These are phyloP conservation scores for Grallaria varia DNA, from an alignment of 2,113 vertebrate genomes.

Conservation along the genomic window DNA sequence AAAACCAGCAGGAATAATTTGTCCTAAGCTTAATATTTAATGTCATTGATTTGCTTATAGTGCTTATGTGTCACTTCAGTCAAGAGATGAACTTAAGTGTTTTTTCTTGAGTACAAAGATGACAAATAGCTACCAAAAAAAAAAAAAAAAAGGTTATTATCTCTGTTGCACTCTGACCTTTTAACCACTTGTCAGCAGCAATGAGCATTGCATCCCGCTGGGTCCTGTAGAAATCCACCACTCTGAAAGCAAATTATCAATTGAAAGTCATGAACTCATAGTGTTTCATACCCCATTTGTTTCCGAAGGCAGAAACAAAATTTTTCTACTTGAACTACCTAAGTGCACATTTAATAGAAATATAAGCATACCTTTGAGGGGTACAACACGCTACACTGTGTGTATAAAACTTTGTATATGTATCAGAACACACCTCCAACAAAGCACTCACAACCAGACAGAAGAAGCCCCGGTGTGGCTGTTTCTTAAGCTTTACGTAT, in stretches of 20 bases:
- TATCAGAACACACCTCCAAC: background rate
- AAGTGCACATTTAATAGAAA: background rate
- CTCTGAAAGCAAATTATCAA: slow-evolving; percentile 71
- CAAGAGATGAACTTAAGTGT: background rate
- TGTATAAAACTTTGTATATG: background rate
- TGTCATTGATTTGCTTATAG: background rate
- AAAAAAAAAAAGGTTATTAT: background rate
- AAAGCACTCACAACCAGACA: background rate
- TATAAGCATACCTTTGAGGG: background rate
- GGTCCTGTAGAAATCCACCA: slow-evolving; percentile 86
- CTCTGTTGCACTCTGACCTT: slow-evolving; percentile 74
- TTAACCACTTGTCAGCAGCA: slow-evolving; percentile 91
- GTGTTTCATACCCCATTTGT: background rate
- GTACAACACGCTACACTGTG: background rate
- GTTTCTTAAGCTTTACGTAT: background rate
- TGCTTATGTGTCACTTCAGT: background rate
- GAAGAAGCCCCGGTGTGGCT: background rate
- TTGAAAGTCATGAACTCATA: background rate
- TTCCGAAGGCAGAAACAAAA: background rate
- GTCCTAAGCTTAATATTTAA: slow-evolving; percentile 1
- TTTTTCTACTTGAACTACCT: background rate
- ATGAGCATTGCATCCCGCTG: slow-evolving; percentile 85
- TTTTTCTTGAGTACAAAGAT: slow-evolving; percentile 4
- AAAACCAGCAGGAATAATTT: background rate
- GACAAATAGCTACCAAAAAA: background rate